phyloP scores from a whole-genome alignment of 1,140 invertebrate genomes.

The Microplitis demolitor region DNA sequence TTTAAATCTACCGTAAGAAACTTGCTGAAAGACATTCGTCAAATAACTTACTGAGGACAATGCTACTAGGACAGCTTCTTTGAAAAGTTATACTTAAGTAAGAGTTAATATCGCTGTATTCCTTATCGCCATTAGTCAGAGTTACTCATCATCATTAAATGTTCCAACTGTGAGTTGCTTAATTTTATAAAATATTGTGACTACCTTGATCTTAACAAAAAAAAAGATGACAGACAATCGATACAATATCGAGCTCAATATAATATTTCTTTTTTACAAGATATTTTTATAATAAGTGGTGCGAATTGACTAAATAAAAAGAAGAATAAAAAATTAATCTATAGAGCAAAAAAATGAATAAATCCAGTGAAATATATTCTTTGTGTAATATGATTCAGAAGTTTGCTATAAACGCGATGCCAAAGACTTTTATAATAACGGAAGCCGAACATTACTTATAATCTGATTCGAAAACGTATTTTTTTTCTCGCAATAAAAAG shows the following conservation, averaged over 20 bases:
- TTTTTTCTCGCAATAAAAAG: slow-evolving; percentile 15
- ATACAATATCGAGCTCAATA: slow-evolving; percentile 7
- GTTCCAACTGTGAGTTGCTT: slow-evolving; percentile 31
- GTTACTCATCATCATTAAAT: no score
- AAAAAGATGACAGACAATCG: slow-evolving; percentile 1
- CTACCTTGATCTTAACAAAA: slow-evolving; percentile 1
- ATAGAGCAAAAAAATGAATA: background rate
- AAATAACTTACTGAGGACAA: no score
- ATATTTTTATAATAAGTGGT: background rate
- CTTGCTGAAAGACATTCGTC: no score
- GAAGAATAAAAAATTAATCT: slow-evolving; percentile 6
- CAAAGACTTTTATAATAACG: slow-evolving; percentile 51
- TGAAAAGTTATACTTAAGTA: no score
- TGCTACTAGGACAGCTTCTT: no score
- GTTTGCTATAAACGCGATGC: slow-evolving; percentile 53
- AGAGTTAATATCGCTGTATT: no score
- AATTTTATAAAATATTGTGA: slow-evolving; percentile 22
- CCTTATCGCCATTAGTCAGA: no score
- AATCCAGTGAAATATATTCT: slow-evolving; percentile 17
- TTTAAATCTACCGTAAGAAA: no score
- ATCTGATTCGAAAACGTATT: background rate
- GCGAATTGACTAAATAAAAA: background rate
- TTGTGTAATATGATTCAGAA: slow-evolving; percentile 31
- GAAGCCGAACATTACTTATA: slow-evolving; percentile 9
- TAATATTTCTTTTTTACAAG: slow-evolving; percentile 26